Conservation (phyloP, 2,888 invertebrate species). For the Eutolmus rufibarbis region DNA sequence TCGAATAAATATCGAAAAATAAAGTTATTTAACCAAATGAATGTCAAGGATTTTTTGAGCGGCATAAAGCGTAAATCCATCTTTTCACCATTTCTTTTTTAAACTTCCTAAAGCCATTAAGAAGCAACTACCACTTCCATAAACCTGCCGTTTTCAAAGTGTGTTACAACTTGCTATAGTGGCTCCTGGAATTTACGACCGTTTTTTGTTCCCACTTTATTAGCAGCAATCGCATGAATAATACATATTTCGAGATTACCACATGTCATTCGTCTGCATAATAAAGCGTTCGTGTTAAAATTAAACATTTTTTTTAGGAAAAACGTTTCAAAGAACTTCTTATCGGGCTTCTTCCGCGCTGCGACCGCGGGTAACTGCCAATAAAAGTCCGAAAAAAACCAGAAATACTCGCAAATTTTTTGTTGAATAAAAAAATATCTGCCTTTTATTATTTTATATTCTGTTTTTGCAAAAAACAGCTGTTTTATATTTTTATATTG, state of each 20-base stretch:
- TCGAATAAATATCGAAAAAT: background rate
- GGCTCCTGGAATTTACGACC: background rate
- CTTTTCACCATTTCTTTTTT: background rate
- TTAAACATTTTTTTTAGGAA: background rate
- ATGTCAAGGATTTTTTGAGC: background rate
- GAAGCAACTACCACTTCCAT: background rate
- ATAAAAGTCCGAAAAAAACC: background rate
- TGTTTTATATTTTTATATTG: background rate
- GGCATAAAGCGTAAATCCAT: background rate
- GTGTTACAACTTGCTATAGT: background rate
- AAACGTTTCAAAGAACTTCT: background rate
- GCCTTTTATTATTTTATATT: background rate
- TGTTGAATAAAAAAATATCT: background rate
- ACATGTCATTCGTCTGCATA: background rate
- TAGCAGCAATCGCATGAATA: background rate
- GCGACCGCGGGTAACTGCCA: background rate
- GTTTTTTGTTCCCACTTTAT: background rate
- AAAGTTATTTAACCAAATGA: background rate
- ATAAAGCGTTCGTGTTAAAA: background rate
- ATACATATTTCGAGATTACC: background rate
- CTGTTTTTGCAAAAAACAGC: background rate
- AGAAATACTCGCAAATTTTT: background rate
- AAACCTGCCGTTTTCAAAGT: background rate
- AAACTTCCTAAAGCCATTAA: background rate
- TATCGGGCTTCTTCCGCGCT: background rate